These are phyloP conservation scores for Coleophora flavipennella DNA, from an alignment of 2,888 invertebrate species.

Conservation along the genomic window DNA sequence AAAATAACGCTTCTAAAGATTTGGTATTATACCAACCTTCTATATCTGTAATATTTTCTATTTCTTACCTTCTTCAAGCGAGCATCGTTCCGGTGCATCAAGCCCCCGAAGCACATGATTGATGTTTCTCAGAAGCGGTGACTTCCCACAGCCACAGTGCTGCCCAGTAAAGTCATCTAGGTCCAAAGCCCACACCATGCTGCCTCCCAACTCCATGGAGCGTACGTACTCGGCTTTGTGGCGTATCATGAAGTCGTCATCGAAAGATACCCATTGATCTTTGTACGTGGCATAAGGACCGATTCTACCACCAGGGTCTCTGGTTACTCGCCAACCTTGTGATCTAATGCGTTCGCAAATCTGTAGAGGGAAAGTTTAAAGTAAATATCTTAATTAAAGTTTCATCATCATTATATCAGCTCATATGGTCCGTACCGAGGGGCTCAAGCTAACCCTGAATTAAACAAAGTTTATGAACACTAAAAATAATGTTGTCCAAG, in stretches of 20 bases:
- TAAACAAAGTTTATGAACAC: no score
- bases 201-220: slow-evolving; percentile 85
- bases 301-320: slow-evolving; percentile 85
- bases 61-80: slow-evolving; percentile 52
- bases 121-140: slow-evolving; percentile 84
- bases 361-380: slow-evolving; percentile 41
- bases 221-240: slow-evolving; percentile 88
- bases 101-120: slow-evolving; percentile 84
- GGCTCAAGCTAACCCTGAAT: no score
- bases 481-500: no score
- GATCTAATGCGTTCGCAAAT: slow-evolving; percentile 85
- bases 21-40: no score
- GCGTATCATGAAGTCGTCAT: slow-evolving; percentile 86
- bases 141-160: slow-evolving; percentile 84
- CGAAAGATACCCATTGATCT: slow-evolving; percentile 96
- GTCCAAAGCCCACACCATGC: slow-evolving; percentile 93
- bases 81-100: slow-evolving; percentile 72
- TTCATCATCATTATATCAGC: no score
- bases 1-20: no score
- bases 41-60: no score
- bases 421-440: no score
- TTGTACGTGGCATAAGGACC: slow-evolving; percentile 88
- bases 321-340: slow-evolving; percentile 83
- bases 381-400: no score
- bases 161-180: slow-evolving; percentile 87